Evolutionary conservation across 2,888 invertebrate genomes (phyloP).

Genomic region (Heliconius hortense): DNA sequence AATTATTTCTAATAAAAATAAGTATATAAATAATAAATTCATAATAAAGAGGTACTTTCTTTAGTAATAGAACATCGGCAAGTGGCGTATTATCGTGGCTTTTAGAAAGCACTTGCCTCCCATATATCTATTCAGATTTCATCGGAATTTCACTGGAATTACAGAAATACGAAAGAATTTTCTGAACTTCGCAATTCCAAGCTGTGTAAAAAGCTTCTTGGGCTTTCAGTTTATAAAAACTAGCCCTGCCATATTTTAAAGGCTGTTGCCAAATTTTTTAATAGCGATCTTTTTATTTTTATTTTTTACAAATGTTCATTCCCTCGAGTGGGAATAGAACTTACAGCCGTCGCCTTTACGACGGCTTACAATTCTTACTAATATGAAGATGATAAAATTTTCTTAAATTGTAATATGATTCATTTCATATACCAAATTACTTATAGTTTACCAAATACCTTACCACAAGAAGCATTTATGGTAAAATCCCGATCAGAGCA

Average conservation of each 20-base stretch:
- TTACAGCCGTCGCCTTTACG: not conserved
- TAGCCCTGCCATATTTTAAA: not conserved
- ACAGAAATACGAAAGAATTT: conserved; percentile 9
- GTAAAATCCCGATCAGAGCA: too few species aligned
- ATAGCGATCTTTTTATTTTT: not conserved
- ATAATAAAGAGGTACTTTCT: not conserved
- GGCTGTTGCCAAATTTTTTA: not conserved
- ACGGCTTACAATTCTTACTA: too few species aligned
- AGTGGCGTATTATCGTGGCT: conserved; percentile 12
- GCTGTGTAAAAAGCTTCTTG: not conserved
- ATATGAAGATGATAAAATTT: too few species aligned
- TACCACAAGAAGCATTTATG: too few species aligned
- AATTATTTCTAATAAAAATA: not conserved
- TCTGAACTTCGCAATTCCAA: not conserved
- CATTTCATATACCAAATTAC: too few species aligned
- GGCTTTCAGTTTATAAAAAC: not conserved
- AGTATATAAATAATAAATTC: not conserved
- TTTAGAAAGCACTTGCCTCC: conserved; percentile 8
- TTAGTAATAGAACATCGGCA: not conserved
- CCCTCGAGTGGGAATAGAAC: not conserved
- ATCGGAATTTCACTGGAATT: conserved; percentile 14
- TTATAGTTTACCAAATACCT: too few species aligned
- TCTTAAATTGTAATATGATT: too few species aligned
- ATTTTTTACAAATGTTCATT: not conserved
- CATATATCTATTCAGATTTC: conserved; percentile 20